phyloP scores from a whole-genome alignment of 1,140 invertebrate genomes.

The Schmidtea mediterranea region DNA sequence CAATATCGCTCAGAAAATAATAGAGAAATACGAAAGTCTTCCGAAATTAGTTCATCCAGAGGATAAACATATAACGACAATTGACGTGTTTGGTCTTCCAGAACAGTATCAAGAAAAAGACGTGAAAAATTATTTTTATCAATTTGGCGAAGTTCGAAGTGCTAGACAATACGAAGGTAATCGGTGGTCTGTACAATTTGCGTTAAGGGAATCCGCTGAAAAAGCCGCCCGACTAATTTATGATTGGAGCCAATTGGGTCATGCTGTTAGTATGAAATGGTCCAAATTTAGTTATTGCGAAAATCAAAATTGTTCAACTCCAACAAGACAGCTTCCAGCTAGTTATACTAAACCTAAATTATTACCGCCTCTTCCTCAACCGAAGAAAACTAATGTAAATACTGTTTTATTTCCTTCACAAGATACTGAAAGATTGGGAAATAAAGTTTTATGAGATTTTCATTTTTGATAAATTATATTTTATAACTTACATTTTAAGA shows the following conservation, averaged over 20 bases:
- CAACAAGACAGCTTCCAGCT: no score
- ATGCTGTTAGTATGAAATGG: no score
- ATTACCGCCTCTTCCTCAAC: no score
- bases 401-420: no score
- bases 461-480: no score
- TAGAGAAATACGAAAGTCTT: slow-evolving; percentile 62
- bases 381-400: no score
- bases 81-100: slow-evolving; percentile 73
- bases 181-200: slow-evolving; percentile 54
- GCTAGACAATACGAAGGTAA: slow-evolving; percentile 33
- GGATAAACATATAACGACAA: slow-evolving; percentile 73
- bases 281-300: no score
- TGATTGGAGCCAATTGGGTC: slow-evolving; percentile 37
- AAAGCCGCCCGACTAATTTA: slow-evolving; percentile 77
- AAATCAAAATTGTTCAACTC: no score
- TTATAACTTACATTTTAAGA: no score
- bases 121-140: slow-evolving; percentile 74
- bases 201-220: slow-evolving; percentile 57
- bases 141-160: slow-evolving; percentile 87
- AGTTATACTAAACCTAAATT: no score
- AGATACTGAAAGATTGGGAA: no score
- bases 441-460: no score
- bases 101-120: slow-evolving; percentile 61
- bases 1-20: slow-evolving; percentile 86
- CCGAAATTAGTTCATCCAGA: slow-evolving; percentile 76